Evolutionary conservation across 2,113 vertebrate genomes (phyloP).

Genomic region (Martes martes): DNA sequence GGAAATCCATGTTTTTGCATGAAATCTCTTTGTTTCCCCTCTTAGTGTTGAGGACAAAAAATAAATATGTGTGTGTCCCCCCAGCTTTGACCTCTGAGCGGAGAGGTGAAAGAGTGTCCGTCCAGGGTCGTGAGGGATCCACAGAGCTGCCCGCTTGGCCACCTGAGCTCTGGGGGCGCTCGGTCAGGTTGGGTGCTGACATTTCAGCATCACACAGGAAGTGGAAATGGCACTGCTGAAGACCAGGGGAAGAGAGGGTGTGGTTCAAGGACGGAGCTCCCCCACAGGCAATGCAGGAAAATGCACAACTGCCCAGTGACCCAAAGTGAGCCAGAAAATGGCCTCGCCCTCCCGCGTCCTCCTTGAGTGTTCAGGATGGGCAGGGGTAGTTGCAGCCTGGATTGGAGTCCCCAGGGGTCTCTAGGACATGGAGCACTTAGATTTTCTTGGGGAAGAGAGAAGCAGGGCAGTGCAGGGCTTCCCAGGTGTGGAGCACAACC

Average conservation of each 20-base stretch:
- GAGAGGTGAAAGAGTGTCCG: neutral
- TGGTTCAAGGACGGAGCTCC: fast-evolving
- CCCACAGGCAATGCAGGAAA: neutral
- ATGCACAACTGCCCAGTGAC: neutral
- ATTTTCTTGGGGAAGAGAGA: no score
- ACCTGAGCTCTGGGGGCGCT: neutral
- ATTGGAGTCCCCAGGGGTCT: neutral
- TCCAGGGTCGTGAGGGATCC: neutral
- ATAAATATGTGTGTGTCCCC: neutral
- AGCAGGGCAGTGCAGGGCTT: neutral
- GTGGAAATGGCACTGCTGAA: neutral
- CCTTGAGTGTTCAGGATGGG: fast-evolving
- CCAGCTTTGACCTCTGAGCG: neutral
- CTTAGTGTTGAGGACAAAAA: neutral
- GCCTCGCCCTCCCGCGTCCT: fast-evolving
- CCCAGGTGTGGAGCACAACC: neutral
- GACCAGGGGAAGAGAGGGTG: neutral
- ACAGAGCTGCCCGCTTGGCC: neutral
- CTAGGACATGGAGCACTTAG: fast-evolving
- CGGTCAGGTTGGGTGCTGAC: fast-evolving
- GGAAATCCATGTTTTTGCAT: neutral
- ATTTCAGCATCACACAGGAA: neutral
- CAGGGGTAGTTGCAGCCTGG: fast-evolving
- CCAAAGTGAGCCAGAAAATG: neutral
- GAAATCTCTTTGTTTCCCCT: neutral